Base-by-base conservation (phyloP, 1,140 invertebrate genomes). In the Stenopsyche tienmushanensis region DNA sequence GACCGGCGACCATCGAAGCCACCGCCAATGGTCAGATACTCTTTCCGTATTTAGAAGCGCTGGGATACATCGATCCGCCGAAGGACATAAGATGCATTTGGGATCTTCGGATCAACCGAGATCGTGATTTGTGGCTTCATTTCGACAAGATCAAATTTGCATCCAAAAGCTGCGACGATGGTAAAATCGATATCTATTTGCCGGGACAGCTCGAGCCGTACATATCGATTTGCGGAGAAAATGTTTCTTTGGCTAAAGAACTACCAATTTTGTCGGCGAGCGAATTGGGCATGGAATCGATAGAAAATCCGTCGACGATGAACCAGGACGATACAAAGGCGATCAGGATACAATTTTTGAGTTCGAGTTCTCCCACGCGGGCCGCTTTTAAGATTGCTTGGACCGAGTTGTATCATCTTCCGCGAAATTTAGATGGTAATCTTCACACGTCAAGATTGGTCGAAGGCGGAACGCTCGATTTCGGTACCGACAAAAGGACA, bases 341-440 rank as follows among this genome's bases (percentile, higher is more conserved):
- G 0, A 83, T 88, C 8, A 80, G 83, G 55, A 83, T 88, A 10
- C 84, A 88, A 59, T 88, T 90, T 49, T 86, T 86, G 0, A 88
- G 89, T 0, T 84, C 87, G 13, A 88, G 88, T 39, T 89, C 91
- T 0, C 89, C 91, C 0, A 88, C 90, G 0, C 80, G 89, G 58
- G 88, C 91, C 1, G 86, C 90, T 1, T 94, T 95, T 72, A 91
- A 92, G 75, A 87, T 95, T 23, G 89, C 89, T 1, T 95, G 92
- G 92, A 94, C 91, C 1, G 92, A 94, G 72, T 79, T 94, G n/a
- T 92, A 87, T 72, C 91, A 93, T 74, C 77, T 94, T 64, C 91
- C 92, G 0, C 83, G 90, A 58, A 93, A 93, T 74, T 83, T 85
- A 8, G 89, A 92, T 66, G 91, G 91, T 0, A 88, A 86, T n/a